Evolutionary conservation across 2,888 invertebrate genomes (phyloP), one percentile per base, ranked within the genome.

Genomic region (Epinotia bilunana): DNA sequence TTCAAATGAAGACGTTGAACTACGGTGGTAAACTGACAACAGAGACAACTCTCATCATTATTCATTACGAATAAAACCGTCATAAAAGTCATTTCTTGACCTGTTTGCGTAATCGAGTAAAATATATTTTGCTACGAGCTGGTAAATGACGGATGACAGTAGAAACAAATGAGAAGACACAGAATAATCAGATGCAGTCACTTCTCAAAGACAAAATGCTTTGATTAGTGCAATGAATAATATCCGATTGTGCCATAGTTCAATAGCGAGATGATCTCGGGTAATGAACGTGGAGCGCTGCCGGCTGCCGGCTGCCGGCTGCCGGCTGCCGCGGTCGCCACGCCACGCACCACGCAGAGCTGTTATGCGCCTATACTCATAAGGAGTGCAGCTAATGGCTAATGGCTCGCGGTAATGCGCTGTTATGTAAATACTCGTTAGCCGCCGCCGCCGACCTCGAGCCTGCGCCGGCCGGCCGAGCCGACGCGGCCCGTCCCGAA

Each of bases 351-450:
- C 20, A 20, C 18, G 20, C 18, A 11, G 57, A 57, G 57, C 57
- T 57, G 57, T 20, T 57, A 55, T 9, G 65, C 23, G 3, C 58
- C 39, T 43, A n/a, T n/a, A n/a, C 69, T 60, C 23, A 69, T 23
- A 23, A 69, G 68, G 39, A 68, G 57, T 58, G 69, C 60, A 69
- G 68, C 69, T 60, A 69, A 69, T 60, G 46, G 68, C 69, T 60
- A 69, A 69, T 60, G 46, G 58, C 65, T n/a, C 46, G n/a, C 46
- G 69, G 46, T 69, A 69, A 69, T 69, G 58, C 69, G 58, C 60
- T 43, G 69, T 69, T 69, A 69, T 69, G 69, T 69, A 69, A 69
- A 69, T 46, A 69, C 69, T 69, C 20, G 20, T 58, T 60, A 58
- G 20, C 43, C 23, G 69, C 69, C 58, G 20, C 43, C 23, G 69